phyloP scores from a whole-genome alignment of 2,113 vertebrate genomes.

The Bufo bufo region DNA sequence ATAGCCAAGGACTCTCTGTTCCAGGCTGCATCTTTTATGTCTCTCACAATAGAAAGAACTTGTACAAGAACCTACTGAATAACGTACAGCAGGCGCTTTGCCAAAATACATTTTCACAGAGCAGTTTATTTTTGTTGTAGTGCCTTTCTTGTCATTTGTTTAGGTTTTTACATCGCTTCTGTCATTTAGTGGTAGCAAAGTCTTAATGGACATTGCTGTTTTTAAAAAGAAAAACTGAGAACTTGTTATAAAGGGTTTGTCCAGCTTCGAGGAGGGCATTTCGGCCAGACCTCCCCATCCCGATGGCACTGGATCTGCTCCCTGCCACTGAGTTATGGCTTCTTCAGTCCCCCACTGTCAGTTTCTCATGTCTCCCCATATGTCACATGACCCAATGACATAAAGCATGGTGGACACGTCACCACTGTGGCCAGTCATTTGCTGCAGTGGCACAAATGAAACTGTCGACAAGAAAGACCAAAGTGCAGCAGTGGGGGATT shows the following conservation, averaged over 20 bases:
- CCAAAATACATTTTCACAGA: constrained; percentile 24
- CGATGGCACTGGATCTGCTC: too few relatives aligned
- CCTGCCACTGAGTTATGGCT: too few relatives aligned
- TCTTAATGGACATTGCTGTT: constrained; percentile 6
- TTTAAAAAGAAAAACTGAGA: background rate
- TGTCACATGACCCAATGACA: too few relatives aligned
- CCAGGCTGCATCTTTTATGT: constrained; percentile 55
- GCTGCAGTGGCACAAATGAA: too few relatives aligned
- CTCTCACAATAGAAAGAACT: constrained; percentile 50
- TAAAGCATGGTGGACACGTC: too few relatives aligned
- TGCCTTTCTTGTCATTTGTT: background rate
- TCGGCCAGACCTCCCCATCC: too few relatives aligned
- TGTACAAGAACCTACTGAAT: background rate
- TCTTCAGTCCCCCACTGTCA: too few relatives aligned
- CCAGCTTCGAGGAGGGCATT: too few relatives aligned
- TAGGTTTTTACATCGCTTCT: background rate
- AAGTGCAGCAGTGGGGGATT: too few relatives aligned
- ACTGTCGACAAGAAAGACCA: too few relatives aligned
- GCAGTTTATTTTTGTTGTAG: background rate
- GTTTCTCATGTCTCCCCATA: too few relatives aligned
- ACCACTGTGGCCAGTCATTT: too few relatives aligned
- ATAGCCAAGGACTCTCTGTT: constrained; percentile 50
- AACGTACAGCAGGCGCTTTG: constrained; percentile 12
- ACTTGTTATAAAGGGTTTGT: background rate
- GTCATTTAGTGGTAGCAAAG: background rate